Base-by-base conservation (phyloP, 2,888 invertebrate genomes). In the Sialis lutaria region DNA sequence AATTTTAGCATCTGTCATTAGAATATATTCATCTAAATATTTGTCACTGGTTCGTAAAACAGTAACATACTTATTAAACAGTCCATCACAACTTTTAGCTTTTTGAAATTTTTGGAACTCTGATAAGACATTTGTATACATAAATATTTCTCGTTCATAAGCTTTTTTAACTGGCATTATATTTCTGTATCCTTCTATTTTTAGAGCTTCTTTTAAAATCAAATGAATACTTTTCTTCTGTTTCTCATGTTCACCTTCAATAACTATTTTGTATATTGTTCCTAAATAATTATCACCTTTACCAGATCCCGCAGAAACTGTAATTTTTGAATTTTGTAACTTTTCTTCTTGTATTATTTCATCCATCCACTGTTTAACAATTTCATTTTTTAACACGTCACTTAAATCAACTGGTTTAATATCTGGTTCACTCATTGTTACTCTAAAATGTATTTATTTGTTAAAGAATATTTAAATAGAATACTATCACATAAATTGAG, bases 161-260 rank as follows among this genome's bases (percentile, higher is more conserved):
- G 55, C 50, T 4, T 49, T 13, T 1, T 49, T 49, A 5, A 60
- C 50, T 6, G 56, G 55, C 1, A 53, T 47, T 5, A 51, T 6
- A 30, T 53, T 50, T 8, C 58, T 50, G 6, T 56, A 50, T 8
- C 43, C 48, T 47, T 55, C 54, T 10, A 48, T 52, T 12, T 45
- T 43, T 5, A 54, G 54, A 1, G 59, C 56, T 9, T 54, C 53
- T 53, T 62, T 62, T 10, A 58, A 49, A 4, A 61, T 57, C 44
- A 57, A 50, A 22, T 1, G 35, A 48, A 37, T 47, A 48, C 6
- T 50, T 31, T 35, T 53, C 9, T 46, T 50, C 49, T 33, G 46
- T 8, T 5, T 42, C 6, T 22, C 22, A 30, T 9, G 22, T 22
- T 35, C 10, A n/a, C 22, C 42, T 42, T 42, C 8, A n/a, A 42